Evolutionary conservation across 2,797 vertebrate genomes (phyloP).

Genomic region (Apogon hyalosoma): DNA sequence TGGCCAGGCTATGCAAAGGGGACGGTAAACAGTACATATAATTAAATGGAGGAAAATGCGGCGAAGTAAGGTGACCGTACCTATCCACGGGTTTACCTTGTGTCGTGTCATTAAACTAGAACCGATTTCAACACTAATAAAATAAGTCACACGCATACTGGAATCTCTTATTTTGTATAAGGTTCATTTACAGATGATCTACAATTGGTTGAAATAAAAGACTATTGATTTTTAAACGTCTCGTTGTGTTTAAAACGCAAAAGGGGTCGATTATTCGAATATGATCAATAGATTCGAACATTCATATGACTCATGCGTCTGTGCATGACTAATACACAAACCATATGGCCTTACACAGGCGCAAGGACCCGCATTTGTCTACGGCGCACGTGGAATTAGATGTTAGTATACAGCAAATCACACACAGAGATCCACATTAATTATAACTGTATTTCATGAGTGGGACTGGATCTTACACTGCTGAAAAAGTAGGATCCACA

Average conservation of each 20-base stretch:
- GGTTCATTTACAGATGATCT: too few species aligned
- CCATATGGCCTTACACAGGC: constrained; percentile 31
- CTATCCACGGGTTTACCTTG: constrained; percentile 45
- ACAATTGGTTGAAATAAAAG: not conserved
- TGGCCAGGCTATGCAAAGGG: constrained; percentile 92
- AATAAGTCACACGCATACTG: too few species aligned
- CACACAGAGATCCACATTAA: not conserved
- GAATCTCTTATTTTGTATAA: too few species aligned
- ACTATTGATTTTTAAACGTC: not conserved
- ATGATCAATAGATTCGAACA: not conserved
- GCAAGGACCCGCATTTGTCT: constrained; percentile 48
- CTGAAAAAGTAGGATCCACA: not conserved
- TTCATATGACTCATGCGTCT: not conserved
- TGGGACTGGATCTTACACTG: not conserved
- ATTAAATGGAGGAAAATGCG: constrained; percentile 87
- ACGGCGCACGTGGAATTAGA: not conserved
- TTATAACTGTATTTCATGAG: not conserved
- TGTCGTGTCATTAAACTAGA: not conserved
- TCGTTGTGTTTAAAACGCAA: not conserved
- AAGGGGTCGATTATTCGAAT: not conserved
- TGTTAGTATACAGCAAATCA: not conserved
- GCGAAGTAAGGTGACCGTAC: constrained; percentile 73
- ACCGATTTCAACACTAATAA: too few species aligned
- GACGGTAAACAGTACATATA: constrained; percentile 86
- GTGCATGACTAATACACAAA: constrained; percentile 1